Conservation (phyloP, 2,888 invertebrate genomes). For the Glaucopsyche alexis region DNA sequence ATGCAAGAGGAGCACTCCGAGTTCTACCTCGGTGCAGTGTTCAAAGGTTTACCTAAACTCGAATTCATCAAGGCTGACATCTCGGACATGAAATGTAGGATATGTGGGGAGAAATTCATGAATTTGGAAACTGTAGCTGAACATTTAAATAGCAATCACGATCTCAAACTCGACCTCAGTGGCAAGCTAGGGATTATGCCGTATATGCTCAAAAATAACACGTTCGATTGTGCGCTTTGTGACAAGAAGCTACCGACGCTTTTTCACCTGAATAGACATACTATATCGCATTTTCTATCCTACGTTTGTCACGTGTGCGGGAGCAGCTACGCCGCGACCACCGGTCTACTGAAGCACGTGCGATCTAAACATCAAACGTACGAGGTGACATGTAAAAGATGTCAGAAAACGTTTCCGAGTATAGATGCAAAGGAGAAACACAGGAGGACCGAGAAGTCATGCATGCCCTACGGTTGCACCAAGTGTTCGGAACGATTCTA, state of each 20-base stretch:
- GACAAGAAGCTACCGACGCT: conserved; percentile 60
- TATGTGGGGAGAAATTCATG: conserved; percentile 48
- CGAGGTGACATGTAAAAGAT: conserved; percentile 61
- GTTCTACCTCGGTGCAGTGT: conserved; percentile 62
- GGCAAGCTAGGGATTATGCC: conserved; percentile 67
- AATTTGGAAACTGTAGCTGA: conserved; percentile 53
- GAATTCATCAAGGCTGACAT: conserved; percentile 69
- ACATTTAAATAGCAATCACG: conserved; percentile 53
- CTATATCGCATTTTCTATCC: conserved; percentile 65
- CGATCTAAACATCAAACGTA: conserved; percentile 65
- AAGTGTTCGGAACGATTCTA: conserved; percentile 64
- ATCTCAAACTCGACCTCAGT: conserved; percentile 47
- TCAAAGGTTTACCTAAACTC: conserved; percentile 62
- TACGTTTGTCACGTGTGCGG: conserved; percentile 71
- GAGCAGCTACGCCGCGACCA: conserved; percentile 63
- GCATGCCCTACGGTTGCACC: conserved; percentile 67
- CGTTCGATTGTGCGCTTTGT: conserved; percentile 61
- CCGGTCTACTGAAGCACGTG: conserved; percentile 61
- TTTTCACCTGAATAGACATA: conserved; percentile 65
- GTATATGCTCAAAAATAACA: conserved; percentile 56
- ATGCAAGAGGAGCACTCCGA: conserved; percentile 60
- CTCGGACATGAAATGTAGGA: conserved; percentile 57
- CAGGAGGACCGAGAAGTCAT: conserved; percentile 59
- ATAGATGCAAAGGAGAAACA: conserved; percentile 70
- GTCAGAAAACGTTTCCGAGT: conserved; percentile 62